These are phyloP conservation scores for Rotaria sp. DNA, from an alignment of 2,888 invertebrate genomes.

Conservation along the genomic window DNA sequence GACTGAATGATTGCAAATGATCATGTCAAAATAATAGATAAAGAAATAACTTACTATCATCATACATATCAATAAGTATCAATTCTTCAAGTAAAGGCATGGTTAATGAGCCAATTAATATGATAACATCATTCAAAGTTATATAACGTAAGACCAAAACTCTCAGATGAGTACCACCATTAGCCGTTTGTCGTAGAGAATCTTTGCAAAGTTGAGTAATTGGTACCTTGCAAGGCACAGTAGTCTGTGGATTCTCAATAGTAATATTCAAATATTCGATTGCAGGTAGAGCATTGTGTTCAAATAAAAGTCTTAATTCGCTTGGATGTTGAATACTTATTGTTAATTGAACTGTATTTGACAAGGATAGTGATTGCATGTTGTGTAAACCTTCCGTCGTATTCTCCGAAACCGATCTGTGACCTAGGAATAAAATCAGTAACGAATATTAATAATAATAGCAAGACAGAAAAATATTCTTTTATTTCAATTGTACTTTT, in stretches of 20 bases:
- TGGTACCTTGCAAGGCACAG: neutral
- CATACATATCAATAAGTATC: neutral
- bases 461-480: too few species aligned
- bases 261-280: neutral
- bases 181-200: neutral
- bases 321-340: neutral
- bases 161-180: neutral
- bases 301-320: neutral
- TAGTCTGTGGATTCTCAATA: neutral
- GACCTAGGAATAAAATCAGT: neutral
- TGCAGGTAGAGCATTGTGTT: neutral
- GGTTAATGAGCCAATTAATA: neutral
- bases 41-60: neutral
- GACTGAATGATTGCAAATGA: too few species aligned
- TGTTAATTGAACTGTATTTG: too few species aligned
- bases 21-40: neutral
- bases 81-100: neutral
- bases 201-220: neutral
- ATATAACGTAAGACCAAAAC: neutral
- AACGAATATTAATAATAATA: too few species aligned
- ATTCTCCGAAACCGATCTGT: neutral
- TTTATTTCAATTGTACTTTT: too few species aligned
- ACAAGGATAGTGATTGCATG: neutral
- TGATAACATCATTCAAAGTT: neutral
- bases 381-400: neutral